phyloP scores from a whole-genome alignment of 37 sponge, comb jelly and placozoan genomes.

The Eunapius fragilis region DNA sequence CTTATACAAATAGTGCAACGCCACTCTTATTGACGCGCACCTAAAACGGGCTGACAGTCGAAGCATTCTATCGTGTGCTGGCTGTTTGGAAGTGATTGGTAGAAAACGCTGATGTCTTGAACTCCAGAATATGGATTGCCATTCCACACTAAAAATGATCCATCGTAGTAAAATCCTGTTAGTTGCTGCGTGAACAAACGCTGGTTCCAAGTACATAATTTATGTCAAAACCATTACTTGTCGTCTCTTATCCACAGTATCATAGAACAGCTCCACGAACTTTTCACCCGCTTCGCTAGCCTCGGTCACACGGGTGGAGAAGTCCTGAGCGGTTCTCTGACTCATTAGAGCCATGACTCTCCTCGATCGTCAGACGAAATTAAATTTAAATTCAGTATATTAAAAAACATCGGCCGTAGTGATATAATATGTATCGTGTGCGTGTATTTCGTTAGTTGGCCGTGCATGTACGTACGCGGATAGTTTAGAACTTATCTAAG shows the following conservation, averaged over 20 bases:
- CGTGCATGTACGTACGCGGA: no score
- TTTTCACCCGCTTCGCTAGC: slow-evolving; percentile 76
- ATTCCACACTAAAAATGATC: slow-evolving; percentile 76
- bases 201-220: neutral
- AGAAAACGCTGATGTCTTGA: slow-evolving; percentile 47
- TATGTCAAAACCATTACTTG: slow-evolving; percentile 41
- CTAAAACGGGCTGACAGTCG: slow-evolving; percentile 75
- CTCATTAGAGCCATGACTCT: neutral
- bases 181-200: slow-evolving; percentile 42
- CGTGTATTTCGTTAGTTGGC: no score
- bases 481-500: no score
- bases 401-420: no score
- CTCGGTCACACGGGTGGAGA: slow-evolving; percentile 33
- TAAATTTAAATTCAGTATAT: no score
- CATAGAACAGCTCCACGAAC: slow-evolving; percentile 68
- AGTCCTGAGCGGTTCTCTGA: slow-evolving; percentile 8
- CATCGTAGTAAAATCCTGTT: slow-evolving; percentile 64
- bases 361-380: no score
- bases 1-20: neutral
- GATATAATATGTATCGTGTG: no score
- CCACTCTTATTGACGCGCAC: neutral
- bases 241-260: slow-evolving; percentile 73
- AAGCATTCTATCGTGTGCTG: slow-evolving; percentile 46
- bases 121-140: slow-evolving; percentile 56
- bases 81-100: slow-evolving; percentile 68